These are phyloP conservation scores for Tribolium castaneum DNA, from an alignment of 1,140 invertebrate genomes.

Conservation along the genomic window DNA sequence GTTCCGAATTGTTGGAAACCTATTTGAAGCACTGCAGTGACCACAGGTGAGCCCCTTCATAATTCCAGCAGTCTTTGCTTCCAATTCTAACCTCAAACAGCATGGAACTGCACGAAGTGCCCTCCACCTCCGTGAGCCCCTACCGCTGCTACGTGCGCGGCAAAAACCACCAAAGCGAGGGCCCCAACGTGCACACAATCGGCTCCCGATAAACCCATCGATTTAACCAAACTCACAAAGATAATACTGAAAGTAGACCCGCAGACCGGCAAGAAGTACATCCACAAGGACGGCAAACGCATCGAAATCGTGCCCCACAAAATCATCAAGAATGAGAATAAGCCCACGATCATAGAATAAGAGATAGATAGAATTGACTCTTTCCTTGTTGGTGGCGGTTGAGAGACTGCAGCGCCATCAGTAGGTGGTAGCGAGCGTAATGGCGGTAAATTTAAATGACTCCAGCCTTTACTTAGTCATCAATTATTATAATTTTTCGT, in stretches of 20 bases:
- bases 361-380: no score
- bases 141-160: conserved; percentile 8
- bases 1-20: no score
- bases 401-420: no score
- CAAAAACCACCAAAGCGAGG: background rate
- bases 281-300: conserved; percentile 4
- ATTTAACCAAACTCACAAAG: conserved; percentile 13
- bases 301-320: background rate
- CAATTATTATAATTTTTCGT: no score
- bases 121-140: background rate
- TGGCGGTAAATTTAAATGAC: no score
- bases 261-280: conserved; percentile 20
- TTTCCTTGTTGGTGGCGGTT: no score
- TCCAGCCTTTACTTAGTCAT: no score
- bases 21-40: no score
- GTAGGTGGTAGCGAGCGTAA: no score
- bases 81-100: background rate
- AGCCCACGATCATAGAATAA: no score
- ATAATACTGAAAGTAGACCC: conserved; percentile 29
- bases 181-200: background rate
- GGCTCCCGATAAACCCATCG: background rate
- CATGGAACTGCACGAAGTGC: background rate
- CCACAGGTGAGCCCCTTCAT: no score
- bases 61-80: no score
- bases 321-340: background rate